A percentile compares a stretch with the other conserved stretches of the same genome.
These are phyloP conservation scores for Glossosoma conforme DNA, from an alignment of 1,140 invertebrate species.

Conservation along the genomic window DNA sequence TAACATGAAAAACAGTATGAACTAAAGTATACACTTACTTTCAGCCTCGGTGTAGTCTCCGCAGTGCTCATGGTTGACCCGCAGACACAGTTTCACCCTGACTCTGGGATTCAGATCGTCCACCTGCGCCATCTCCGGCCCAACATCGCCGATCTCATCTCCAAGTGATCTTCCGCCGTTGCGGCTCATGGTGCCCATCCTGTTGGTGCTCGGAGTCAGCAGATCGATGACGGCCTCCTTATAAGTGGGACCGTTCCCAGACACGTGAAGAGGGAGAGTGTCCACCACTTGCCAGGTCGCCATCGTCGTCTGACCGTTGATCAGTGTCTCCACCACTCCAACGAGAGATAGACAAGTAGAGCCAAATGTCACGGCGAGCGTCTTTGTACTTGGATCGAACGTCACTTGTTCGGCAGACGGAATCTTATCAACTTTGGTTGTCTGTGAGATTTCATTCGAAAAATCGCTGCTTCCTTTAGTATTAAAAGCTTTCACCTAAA, in stretches of 20 bases:
- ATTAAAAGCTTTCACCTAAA: conserved; percentile 77
- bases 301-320: conserved; percentile 50
- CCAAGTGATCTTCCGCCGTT: conserved; percentile 47
- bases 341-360: conserved; percentile 69
- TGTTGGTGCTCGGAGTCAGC: conserved; percentile 38
- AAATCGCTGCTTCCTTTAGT: conserved; percentile 79
- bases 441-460: conserved; percentile 72
- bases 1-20: too few relatives aligned
- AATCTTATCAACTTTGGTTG: conserved; percentile 79
- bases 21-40: conserved; percentile 56
- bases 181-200: conserved; percentile 35
- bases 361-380: conserved; percentile 70
- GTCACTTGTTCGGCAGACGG: conserved; percentile 73
- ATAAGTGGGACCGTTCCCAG: conserved; percentile 60
- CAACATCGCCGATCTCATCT: conserved; percentile 47
- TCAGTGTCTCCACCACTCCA: conserved; percentile 64
- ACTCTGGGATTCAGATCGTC: conserved; percentile 63
- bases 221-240: conserved; percentile 63
- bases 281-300: conserved; percentile 67
- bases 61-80: conserved; percentile 71
- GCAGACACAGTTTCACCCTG: conserved; percentile 71
- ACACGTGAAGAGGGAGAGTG: conserved; percentile 61
- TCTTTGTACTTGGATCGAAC: conserved; percentile 70
- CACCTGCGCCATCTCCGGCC: conserved; percentile 42
- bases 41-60: conserved; percentile 77